Conservation (phyloP, 2,797 vertebrate genomes). For the Lepilemur septentrionalis region DNA sequence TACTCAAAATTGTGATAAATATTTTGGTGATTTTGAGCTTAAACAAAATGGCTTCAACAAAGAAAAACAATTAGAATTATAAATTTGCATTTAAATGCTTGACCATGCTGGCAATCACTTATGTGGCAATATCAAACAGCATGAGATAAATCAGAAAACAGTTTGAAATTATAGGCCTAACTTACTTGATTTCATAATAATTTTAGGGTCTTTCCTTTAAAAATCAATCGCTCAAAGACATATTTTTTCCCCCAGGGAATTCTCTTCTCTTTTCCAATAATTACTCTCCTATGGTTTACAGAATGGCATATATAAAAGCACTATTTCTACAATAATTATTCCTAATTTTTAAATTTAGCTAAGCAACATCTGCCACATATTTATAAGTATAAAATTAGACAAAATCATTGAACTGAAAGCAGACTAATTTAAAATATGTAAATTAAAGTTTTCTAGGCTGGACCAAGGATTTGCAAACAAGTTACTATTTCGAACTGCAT, state of each 20-base stretch:
- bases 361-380: slow-evolving; percentile 71
- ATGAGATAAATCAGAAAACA: slow-evolving; percentile 78
- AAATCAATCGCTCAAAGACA: slow-evolving; percentile 78
- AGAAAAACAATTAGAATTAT: slow-evolving; percentile 48
- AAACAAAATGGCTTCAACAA: slow-evolving; percentile 56
- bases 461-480: slow-evolving; percentile 56
- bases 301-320: slow-evolving; percentile 69
- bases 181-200: slow-evolving; percentile 82
- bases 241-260: slow-evolving; percentile 61
- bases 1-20: slow-evolving; percentile 38
- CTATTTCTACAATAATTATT: slow-evolving; percentile 77
- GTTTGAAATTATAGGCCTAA: slow-evolving; percentile 83
- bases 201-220: slow-evolving; percentile 80
- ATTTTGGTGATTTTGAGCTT: slow-evolving; percentile 37
- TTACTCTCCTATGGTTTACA: slow-evolving; percentile 66
- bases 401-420: slow-evolving; percentile 73
- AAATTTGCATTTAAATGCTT: slow-evolving; percentile 73
- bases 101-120: slow-evolving; percentile 64
- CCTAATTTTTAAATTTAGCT: slow-evolving; percentile 79
- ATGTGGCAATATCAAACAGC: slow-evolving; percentile 71
- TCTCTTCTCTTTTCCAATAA: slow-evolving; percentile 71
- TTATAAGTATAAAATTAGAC: slow-evolving; percentile 78
- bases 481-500: slow-evolving; percentile 67
- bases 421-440: slow-evolving; percentile 82
- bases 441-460: slow-evolving; percentile 66